phyloP scores from a whole-genome alignment of 2,888 invertebrate genomes.

The Trissolcus japonicus region DNA sequence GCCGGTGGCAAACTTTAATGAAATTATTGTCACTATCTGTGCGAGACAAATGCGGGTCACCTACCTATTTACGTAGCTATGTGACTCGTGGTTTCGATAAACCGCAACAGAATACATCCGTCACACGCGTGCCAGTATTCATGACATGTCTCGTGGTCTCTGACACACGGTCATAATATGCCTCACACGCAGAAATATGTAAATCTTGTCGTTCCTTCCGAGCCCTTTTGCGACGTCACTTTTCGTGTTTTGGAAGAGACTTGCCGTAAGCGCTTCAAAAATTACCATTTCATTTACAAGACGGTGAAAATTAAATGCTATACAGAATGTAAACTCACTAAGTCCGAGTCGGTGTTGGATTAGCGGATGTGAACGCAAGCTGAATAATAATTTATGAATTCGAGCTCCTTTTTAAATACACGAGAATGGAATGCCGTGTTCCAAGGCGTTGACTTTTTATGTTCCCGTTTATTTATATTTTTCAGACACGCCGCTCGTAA shows the following conservation, averaged over 20 bases:
- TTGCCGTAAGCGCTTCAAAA: slow-evolving; percentile 33
- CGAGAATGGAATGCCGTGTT: slow-evolving; percentile 19
- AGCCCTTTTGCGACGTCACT: slow-evolving; percentile 8
- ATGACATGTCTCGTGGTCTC: slow-evolving; percentile 57
- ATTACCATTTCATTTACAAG: slow-evolving; percentile 52
- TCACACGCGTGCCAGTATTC: slow-evolving; percentile 61
- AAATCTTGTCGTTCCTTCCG: slow-evolving; percentile 34
- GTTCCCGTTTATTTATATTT: background rate
- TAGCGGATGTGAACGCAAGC: slow-evolving; percentile 28
- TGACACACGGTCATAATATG: slow-evolving; percentile 58
- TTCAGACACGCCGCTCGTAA: background rate
- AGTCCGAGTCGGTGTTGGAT: slow-evolving; percentile 33
- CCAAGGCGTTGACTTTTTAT: background rate
- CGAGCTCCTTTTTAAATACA: slow-evolving; percentile 8
- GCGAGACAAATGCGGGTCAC: slow-evolving; percentile 61
- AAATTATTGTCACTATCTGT: slow-evolving; percentile 56
- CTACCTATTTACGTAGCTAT: slow-evolving; percentile 64
- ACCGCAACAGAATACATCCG: slow-evolving; percentile 60
- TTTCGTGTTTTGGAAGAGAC: slow-evolving; percentile 34
- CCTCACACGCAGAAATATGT: slow-evolving; percentile 51
- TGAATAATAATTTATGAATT: slow-evolving; percentile 30
- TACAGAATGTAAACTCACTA: slow-evolving; percentile 32
- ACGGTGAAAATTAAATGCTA: slow-evolving; percentile 40
- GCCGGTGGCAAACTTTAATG: slow-evolving; percentile 52
- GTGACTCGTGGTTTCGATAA: slow-evolving; percentile 64